phyloP scores from a whole-genome alignment of 2,113 vertebrate species.

The Mesitornis unicolor region DNA sequence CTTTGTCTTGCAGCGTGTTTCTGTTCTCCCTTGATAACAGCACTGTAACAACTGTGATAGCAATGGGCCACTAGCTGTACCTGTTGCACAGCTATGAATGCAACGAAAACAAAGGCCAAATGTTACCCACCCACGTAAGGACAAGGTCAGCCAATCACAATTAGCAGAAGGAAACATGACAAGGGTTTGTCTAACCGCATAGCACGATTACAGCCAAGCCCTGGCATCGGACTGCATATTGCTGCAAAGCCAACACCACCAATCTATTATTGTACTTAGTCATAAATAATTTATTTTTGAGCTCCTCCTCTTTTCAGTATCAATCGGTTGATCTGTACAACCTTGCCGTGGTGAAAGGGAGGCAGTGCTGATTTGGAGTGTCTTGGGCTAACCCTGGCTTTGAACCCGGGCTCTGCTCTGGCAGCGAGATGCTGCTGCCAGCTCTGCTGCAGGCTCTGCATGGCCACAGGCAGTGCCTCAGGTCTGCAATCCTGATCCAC shows the following conservation, averaged over 20 bases:
- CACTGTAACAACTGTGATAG: neutral
- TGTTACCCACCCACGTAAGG: neutral
- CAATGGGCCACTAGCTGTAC: neutral
- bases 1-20: neutral
- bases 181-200: neutral
- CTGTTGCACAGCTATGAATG: neutral
- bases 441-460: neutral
- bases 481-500: neutral
- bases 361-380: neutral
- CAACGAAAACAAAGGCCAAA: neutral
- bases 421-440: neutral
- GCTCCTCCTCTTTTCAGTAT: neutral
- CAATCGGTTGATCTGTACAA: neutral
- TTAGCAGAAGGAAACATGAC: neutral
- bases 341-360: neutral
- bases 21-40: neutral
- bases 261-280: neutral
- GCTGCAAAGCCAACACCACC: neutral
- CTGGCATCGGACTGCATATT: neutral
- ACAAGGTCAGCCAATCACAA: neutral
- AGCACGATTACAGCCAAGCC: neutral
- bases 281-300: neutral
- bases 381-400: neutral
- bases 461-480: neutral
- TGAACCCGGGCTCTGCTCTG: accelerated